Base-by-base conservation (phyloP, 2,888 invertebrate species). In the Papilio elwesi region DNA sequence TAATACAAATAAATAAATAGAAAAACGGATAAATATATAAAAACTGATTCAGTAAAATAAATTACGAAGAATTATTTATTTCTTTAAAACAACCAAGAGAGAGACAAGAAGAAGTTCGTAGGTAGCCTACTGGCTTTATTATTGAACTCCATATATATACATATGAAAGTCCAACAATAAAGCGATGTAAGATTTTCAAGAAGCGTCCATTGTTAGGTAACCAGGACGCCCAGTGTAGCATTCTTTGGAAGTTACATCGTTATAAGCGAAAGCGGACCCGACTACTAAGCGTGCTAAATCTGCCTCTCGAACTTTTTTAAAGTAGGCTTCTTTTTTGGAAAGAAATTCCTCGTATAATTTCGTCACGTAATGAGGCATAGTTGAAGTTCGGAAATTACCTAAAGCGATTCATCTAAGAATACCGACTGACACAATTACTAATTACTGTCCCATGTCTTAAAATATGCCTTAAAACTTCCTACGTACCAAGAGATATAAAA, bases 211-310 rank as follows among this genome's bases (percentile, higher is more conserved):
- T 36, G 51, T 43, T 57, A 26, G 48, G 10, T 59, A 68, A 68
- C 48, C n/a, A 52, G 57, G 48, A 55, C 67, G 12, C 53, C 6
- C 55, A 55, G 48, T n/a, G 48, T n/a, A 9, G 36, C 48, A 68
- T 68, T 68, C 57, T 68, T 68, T 59, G 9, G 11, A 47, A 68
- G 49, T 68, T 57, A 59, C 57, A 48, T 68, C 57, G 49, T 68
- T 59, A 49, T 59, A 59, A 57, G 49, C 57, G 68, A 68, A 68
- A 68, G 15, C 36, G 36, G 48, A 59, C n/a, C 57, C 49, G 68
- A 57, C 49, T 52, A 68, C 55, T 65, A 53, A 68, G 55, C 12
- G 15, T 15, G 13, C 53, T 57, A 67, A 67, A 67, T 67, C 52
- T 67, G 66, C n/a, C 36, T n/a, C 47, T 55, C 26, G 15, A 16